phyloP scores from a whole-genome alignment of 1,140 invertebrate species.

The Drosophila sucinea region DNA sequence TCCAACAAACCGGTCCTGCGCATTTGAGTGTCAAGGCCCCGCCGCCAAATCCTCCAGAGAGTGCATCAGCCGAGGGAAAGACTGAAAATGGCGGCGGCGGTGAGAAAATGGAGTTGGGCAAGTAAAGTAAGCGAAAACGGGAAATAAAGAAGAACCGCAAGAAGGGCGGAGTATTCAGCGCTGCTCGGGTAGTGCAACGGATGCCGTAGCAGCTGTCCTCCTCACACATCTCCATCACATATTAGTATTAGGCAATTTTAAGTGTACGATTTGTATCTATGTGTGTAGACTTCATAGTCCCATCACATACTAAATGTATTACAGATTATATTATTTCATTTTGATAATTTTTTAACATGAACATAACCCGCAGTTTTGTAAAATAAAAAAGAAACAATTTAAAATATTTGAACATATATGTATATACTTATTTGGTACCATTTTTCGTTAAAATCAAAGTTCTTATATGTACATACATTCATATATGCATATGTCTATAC shows the following conservation, averaged over 20 bases:
- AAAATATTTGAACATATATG: neutral
- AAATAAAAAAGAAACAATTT: neutral
- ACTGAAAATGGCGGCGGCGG: slow-evolving; percentile 55
- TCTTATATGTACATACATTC: neutral
- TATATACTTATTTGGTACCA: neutral
- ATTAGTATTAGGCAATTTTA: neutral
- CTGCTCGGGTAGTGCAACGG: neutral
- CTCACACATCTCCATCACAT: neutral
- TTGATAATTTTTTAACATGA: neutral
- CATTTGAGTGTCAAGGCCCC: slow-evolving; percentile 75
- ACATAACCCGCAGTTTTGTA: neutral
- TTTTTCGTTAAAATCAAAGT: no score
- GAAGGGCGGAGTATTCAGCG: neutral
- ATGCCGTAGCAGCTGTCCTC: neutral
- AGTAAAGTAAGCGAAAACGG: slow-evolving; percentile 26
- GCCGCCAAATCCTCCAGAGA: slow-evolving; percentile 24
- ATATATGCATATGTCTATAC: neutral
- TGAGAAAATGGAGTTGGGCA: slow-evolving; percentile 73
- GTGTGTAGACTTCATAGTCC: neutral
- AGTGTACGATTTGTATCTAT: neutral
- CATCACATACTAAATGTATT: no score
- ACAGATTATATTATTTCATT: neutral
- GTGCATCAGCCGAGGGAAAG: slow-evolving; percentile 22
- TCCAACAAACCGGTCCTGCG: slow-evolving; percentile 83
- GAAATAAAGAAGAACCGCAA: neutral